Evolutionary conservation across 2,113 vertebrate species (phyloP).

Genomic region (Brachionichthys hirsutus): DNA sequence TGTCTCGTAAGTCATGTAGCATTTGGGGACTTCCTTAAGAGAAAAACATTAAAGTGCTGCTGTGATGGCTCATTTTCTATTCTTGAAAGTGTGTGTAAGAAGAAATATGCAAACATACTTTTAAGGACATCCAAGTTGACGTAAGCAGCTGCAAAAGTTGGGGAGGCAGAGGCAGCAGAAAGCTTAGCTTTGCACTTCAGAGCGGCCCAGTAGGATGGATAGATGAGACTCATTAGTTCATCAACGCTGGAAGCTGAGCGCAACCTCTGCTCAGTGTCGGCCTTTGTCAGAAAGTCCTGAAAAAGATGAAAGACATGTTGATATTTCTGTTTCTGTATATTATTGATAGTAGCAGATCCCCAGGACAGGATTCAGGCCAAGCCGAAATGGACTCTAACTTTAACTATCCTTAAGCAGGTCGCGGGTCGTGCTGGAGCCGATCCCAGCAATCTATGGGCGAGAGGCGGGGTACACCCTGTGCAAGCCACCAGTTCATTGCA

Average conservation of each 20-base stretch:
- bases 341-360: no score
- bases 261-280: slow-evolving; percentile 88
- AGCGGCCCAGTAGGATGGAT: slow-evolving; percentile 92
- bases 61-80: background rate
- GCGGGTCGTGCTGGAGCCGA: no score
- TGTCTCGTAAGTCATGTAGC: no score
- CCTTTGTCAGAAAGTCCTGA: slow-evolving; percentile 80
- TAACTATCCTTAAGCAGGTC: no score
- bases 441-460: no score
- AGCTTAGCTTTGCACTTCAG: slow-evolving; percentile 90
- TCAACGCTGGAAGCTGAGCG: slow-evolving; percentile 92
- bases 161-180: slow-evolving; percentile 35
- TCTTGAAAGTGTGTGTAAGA: background rate
- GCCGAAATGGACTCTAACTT: no score
- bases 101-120: slow-evolving; percentile 81
- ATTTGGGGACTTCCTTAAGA: no score
- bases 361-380: no score
- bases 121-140: slow-evolving; percentile 89
- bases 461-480: no score
- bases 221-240: slow-evolving; percentile 93
- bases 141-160: slow-evolving; percentile 88
- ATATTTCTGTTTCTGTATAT: no score
- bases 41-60: no score
- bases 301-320: slow-evolving; percentile 24
- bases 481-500: no score